These are phyloP conservation scores for Aegithalos caudatus DNA, from an alignment of 2,113 vertebrate species.

Conservation along the genomic window DNA sequence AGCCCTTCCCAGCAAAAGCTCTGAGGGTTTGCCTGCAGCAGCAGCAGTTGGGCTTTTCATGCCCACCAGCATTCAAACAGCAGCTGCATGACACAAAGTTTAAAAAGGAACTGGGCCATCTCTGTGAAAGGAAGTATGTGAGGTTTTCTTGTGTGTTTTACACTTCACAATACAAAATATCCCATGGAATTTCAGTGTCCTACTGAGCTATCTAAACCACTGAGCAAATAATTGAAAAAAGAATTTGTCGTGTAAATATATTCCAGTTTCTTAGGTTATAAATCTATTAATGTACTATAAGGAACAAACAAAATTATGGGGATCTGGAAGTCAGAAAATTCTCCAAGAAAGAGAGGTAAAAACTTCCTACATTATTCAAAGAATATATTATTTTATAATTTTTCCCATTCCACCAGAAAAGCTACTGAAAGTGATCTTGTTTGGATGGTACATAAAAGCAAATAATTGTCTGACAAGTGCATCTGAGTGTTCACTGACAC, in stretches of 20 bases:
- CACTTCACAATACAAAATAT: neutral
- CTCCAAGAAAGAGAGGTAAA: neutral
- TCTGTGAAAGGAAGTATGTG: neutral
- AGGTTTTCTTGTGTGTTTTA: neutral
- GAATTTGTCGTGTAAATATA: neutral
- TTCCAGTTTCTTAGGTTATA: neutral
- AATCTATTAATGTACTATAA: neutral
- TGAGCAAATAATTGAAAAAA: neutral
- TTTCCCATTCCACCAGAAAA: neutral
- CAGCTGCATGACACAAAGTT: neutral
- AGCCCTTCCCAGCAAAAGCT: neutral
- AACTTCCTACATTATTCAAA: neutral
- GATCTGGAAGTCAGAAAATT: neutral
- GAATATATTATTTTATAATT: neutral
- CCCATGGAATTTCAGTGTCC: neutral
- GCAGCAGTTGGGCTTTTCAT: neutral
- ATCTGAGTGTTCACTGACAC: neutral
- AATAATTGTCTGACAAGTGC: neutral
- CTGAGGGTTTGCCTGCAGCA: neutral
- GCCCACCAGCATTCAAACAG: neutral
- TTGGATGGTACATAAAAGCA: neutral
- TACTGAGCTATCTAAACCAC: neutral
- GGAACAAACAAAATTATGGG: neutral
- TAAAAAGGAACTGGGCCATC: neutral
- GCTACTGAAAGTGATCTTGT: neutral